phyloP scores from a whole-genome alignment of 1,140 invertebrate species.

The Lepidurus apus region DNA sequence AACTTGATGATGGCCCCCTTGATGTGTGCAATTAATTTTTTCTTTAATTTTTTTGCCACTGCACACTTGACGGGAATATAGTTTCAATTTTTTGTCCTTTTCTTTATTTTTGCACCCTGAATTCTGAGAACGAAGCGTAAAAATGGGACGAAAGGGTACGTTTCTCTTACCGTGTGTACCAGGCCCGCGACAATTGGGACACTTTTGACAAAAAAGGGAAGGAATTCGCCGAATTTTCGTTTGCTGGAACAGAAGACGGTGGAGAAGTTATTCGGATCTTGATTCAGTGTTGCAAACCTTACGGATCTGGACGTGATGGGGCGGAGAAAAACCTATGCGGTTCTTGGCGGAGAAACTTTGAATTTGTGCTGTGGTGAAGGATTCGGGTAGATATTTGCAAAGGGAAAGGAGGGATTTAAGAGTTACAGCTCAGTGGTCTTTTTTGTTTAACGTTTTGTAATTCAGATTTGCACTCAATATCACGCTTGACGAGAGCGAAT shows the following conservation, averaged over 20 bases:
- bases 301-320: too few relatives aligned
- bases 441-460: neutral
- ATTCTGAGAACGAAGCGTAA: slow-evolving; percentile 13
- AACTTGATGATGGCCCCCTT: slow-evolving; percentile 3
- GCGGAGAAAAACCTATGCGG: too few relatives aligned
- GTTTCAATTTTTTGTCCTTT: neutral
- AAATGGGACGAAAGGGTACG: neutral
- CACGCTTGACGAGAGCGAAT: neutral
- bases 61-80: slow-evolving; percentile 12
- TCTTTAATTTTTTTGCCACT: neutral
- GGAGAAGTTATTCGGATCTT: neutral
- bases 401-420: neutral
- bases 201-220: neutral
- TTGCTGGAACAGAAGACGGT: neutral
- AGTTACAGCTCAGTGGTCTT: neutral
- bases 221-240: neutral
- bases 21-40: neutral
- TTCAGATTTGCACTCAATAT: slow-evolving; percentile 16
- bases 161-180: slow-evolving; percentile 11
- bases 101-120: neutral
- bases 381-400: too few relatives aligned
- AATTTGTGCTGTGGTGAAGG: too few relatives aligned
- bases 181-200: neutral
- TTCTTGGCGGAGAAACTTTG: too few relatives aligned
- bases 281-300: neutral